Base-by-base conservation (phyloP, 1,140 invertebrate species). In the Trinorchestia longiramus region DNA sequence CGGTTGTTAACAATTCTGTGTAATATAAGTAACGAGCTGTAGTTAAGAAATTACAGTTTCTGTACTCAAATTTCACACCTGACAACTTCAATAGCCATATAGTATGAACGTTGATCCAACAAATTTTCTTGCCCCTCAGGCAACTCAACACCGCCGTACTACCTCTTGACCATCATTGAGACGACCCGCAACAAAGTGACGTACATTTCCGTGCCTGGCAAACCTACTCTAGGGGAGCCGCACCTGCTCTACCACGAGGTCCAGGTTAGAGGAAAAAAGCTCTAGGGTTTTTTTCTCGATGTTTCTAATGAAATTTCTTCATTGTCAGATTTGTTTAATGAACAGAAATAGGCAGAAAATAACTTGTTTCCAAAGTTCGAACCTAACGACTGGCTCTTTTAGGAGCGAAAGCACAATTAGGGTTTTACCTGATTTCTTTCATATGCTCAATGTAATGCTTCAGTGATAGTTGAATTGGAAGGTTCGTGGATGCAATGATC, bases 141-240 rank as follows among this genome's bases (percentile, higher is more conserved):
- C 28, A 91, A 91, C 88, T 8, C 41, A 15, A 43, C 92, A 19
- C 43, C 44, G 43, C 43, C 92, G 43, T 47, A 94, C 44, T 94
- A 43, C 92, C 43, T 94, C 6, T 44, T 94, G 8, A 94, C 44
- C 43, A 94, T 94, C 92, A 45, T 40, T 8, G 92, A 94, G 92
- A 94, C 92, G 6, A 94, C 92, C 43, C 92, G 92, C 92, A 94
- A 94, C 92, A 4, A 43, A 8, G 43, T 43, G 43, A 43, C 92
- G 0, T 47, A 94, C 92, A 94, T 94, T n/a, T 94, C 92, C 44
- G 92, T 94, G 92, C 92, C 92, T 40, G 92, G 92, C 92, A 94
- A 40, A 43, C 92, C 92, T 40, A 47, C 43, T 4, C 92, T 94
- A 0, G 92, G 92, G 8, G 43, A 94, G 92, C 92, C 92, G 43